Percentiles rank a stretch among this genome's conserved stretches.
Conservation (phyloP, 2,888 invertebrate species). For the Cephus runcator region DNA sequence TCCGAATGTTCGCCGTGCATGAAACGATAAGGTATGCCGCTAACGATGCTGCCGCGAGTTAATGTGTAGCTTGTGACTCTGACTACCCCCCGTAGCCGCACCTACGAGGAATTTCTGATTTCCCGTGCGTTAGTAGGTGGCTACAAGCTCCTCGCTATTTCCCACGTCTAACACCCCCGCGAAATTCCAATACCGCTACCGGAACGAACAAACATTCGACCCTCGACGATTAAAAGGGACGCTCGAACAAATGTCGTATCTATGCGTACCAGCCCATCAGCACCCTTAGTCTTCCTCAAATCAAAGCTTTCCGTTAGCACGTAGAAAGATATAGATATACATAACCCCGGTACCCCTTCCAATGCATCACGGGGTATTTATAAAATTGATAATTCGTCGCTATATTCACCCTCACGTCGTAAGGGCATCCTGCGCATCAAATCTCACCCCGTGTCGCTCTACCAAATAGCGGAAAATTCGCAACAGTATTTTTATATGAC, state of each 20-base stretch:
- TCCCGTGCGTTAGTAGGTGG: conserved; percentile 25
- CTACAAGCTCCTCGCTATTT: conserved; percentile 27
- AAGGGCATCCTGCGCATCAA: conserved; percentile 15
- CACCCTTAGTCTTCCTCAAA: neutral
- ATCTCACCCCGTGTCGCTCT: conserved; percentile 2
- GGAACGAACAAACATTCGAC: conserved; percentile 1
- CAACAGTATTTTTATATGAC: conserved; percentile 15
- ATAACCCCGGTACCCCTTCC: neutral
- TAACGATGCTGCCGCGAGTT: conserved; percentile 54
- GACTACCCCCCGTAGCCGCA: conserved; percentile 28
- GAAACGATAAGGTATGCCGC: conserved; percentile 60
- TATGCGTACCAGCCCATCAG: neutral
- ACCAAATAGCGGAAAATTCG: conserved; percentile 36
- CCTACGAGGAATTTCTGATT: conserved; percentile 60
- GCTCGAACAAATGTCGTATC: neutral
- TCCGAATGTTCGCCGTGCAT: conserved; percentile 45
- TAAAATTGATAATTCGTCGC: neutral
- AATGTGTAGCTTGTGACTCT: conserved; percentile 33
- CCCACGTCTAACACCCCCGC: conserved; percentile 3
- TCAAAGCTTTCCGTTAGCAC: neutral
- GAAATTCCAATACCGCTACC: neutral
- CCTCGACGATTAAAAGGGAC: conserved; percentile 1
- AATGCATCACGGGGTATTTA: neutral
- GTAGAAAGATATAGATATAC: neutral
- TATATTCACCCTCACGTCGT: neutral